Conservation (phyloP, 23 tunicate species). For the Aplidium turbinatum region DNA sequence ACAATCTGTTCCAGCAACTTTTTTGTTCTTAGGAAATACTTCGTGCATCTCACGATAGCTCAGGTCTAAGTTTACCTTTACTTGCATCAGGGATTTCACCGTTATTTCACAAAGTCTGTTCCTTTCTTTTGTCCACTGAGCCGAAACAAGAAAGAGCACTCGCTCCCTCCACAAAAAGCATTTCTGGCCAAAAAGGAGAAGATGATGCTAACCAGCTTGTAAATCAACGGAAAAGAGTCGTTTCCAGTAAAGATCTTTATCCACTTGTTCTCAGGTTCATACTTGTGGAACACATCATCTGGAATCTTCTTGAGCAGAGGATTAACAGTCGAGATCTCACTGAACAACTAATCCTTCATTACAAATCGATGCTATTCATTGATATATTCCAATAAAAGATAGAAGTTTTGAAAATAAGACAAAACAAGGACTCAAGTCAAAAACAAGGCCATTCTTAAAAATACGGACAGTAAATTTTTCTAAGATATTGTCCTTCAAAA, state of each 20-base stretch:
- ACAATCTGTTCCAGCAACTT: too few species aligned
- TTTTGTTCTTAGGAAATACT: too few species aligned
- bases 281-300: neutral
- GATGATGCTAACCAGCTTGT: conserved; percentile 39
- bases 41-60: conserved; percentile 5
- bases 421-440: too few species aligned
- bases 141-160: conserved; percentile 7
- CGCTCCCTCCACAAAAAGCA: conserved; percentile 2
- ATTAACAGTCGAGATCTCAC: too few species aligned
- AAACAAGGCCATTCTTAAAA: too few species aligned
- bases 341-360: too few species aligned
- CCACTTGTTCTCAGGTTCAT: conserved; percentile 24
- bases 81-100: conserved; percentile 8
- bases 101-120: conserved; percentile 1
- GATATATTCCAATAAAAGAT: too few species aligned
- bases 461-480: too few species aligned
- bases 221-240: conserved; percentile 10
- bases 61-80: conserved; percentile 6
- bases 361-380: too few species aligned
- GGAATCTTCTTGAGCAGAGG: conserved; percentile 15
- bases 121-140: neutral
- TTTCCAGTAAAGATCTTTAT: conserved; percentile 5
- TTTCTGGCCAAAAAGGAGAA: neutral
- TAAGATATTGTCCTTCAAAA: too few species aligned
- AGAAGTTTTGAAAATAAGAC: too few species aligned